A percentile compares a stretch with the other conserved stretches of the same genome.
Evolutionary conservation across 2,797 vertebrate species (phyloP).

Genomic region (Muscicapa comitata): DNA sequence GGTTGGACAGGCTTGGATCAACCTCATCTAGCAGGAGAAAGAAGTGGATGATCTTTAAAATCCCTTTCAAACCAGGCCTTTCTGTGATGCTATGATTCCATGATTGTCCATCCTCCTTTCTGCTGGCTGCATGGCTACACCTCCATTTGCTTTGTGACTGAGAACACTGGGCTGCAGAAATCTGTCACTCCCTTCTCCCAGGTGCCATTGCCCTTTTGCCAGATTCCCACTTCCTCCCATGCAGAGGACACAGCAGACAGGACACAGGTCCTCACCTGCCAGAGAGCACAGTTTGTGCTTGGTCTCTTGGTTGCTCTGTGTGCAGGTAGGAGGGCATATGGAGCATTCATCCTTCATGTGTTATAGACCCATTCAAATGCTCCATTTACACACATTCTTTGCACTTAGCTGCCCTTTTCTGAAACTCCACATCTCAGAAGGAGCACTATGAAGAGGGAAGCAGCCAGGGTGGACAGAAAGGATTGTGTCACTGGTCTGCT

Average conservation of each 20-base stretch:
- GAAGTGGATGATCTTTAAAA: background rate
- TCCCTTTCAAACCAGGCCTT: background rate
- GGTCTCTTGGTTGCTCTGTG: background rate
- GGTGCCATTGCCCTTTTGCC: background rate
- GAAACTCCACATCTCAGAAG: background rate
- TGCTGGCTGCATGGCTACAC: background rate
- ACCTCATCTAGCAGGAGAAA: accelerated
- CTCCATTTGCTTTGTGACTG: background rate
- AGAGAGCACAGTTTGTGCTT: background rate
- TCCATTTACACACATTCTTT: background rate
- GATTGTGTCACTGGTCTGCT: background rate
- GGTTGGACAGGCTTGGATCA: background rate
- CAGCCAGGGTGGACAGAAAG: background rate
- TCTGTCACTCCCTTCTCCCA: background rate
- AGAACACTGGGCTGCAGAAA: background rate
- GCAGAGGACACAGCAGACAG: background rate
- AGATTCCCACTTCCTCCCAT: background rate
- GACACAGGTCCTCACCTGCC: background rate
- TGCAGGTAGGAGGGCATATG: background rate
- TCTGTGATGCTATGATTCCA: background rate
- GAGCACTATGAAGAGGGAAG: background rate
- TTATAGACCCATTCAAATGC: background rate
- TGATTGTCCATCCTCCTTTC: background rate
- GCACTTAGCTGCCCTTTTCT: background rate
- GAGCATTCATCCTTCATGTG: background rate